Evolutionary conservation across 35 echinoderm and acorn worm genomes (phyloP), one percentile per base, ranked within the genome.

Genomic region (Apostichopus californicus): DNA sequence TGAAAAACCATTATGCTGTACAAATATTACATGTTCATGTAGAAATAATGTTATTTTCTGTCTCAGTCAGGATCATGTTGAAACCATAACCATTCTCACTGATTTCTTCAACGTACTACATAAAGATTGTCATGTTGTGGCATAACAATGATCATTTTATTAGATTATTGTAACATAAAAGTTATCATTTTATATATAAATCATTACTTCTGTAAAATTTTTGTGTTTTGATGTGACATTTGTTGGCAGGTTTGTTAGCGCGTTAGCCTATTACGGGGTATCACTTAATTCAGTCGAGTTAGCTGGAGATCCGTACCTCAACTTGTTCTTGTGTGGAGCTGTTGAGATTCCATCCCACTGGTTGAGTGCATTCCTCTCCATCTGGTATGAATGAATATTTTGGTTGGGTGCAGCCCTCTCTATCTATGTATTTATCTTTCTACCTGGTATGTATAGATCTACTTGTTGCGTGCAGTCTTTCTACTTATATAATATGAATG

Each of bases 261-360:
- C 23, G 13, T 77, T 90, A 14, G 88, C 54, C 52, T 90, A 90
- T 34, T 77, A 90, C 77, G 88, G 88, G 54, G 15, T 90, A 18
- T 90, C 68, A 1, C 17, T 90, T 1, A 90, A 90, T 54, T 73
- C 88, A 22, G 88, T 56, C 68, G 21, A 10, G 11, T 52, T 90
- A 26, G 88, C 22, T 17, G 88, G 88, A 26, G 71, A 90, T 54
- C 64, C 52, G n/a, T 90, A 90, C 24, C 72, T 90, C 22, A 90
- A 90, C 61, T 12, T 90, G 7, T 90, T 90, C n/a, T 34, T 90
- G 53, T 52, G 21, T 75, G 88, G 88, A 6, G 88, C 88, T 52
- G 46, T 90, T 25, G 88, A 90, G 71, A 77, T 90, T 21, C 88
- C 88, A 75, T n/a, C 88, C 23, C 17, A 46, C 3, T 46, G 2